phyloP scores from a whole-genome alignment of 1,140 invertebrate genomes.

The Anadara kagoshimensis region DNA sequence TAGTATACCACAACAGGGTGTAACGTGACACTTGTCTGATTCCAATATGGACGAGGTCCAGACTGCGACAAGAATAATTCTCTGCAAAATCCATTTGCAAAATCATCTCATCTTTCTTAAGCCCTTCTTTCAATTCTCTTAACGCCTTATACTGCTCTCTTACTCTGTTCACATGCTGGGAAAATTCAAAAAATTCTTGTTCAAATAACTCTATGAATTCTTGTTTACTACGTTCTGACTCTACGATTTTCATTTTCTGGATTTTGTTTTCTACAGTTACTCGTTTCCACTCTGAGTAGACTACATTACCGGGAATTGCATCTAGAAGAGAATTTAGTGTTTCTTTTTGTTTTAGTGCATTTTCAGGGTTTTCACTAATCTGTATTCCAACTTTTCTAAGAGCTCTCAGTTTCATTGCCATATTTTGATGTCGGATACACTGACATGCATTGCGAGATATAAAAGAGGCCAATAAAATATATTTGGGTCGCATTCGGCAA shows the following conservation, averaged over 20 bases:
- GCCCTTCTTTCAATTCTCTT: slow-evolving; percentile 15
- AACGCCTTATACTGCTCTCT: slow-evolving; percentile 26
- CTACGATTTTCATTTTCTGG: slow-evolving; percentile 19
- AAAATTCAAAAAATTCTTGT: slow-evolving; percentile 15
- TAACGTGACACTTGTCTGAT: no score
- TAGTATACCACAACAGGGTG: no score
- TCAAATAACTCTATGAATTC: slow-evolving; percentile 4
- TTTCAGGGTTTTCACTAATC: background rate
- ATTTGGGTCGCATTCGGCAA: slow-evolving; percentile 1
- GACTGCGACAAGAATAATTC: slow-evolving; percentile 39
- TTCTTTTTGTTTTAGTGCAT: background rate
- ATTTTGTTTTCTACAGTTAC: background rate
- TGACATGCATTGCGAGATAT: slow-evolving; percentile 17
- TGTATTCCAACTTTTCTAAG: background rate
- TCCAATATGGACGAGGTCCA: no score
- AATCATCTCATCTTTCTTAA: slow-evolving; percentile 21
- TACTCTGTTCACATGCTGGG: slow-evolving; percentile 20
- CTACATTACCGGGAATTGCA: background rate
- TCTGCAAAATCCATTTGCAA: slow-evolving; percentile 48
- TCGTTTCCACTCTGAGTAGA: background rate
- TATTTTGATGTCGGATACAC: slow-evolving; percentile 17
- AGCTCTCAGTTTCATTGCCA: background rate
- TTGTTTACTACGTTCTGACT: background rate
- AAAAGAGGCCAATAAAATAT: background rate
- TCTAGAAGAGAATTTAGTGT: background rate